phyloP scores from a whole-genome alignment of 2,113 vertebrate genomes.

The Psilopogon haemacephalus region DNA sequence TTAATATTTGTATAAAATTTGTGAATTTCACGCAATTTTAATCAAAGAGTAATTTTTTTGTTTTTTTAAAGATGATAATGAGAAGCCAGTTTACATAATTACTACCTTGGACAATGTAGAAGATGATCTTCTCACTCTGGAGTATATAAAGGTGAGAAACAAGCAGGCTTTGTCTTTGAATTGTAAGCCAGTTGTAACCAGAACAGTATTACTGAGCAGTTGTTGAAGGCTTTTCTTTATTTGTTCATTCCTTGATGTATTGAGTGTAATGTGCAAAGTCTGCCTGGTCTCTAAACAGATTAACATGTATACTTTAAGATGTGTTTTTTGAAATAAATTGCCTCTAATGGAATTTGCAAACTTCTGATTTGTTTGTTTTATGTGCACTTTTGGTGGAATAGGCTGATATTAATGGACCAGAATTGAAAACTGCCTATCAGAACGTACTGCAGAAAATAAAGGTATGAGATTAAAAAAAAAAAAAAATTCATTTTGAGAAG shows the following conservation, averaged over 20 bases:
- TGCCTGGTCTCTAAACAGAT: neutral
- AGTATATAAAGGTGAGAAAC: conserved; percentile 86
- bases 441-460: conserved; percentile 89
- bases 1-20: neutral
- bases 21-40: too few species aligned
- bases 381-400: conserved; percentile 42
- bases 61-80: conserved; percentile 84
- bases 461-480: too few species aligned
- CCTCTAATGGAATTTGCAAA: neutral
- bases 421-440: conserved; percentile 84
- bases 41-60: neutral
- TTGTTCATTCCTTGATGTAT: neutral
- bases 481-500: neutral
- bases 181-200: neutral
- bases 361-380: neutral
- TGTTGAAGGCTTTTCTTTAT: neutral
- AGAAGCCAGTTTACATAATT: conserved; percentile 87
- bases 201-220: neutral
- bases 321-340: neutral
- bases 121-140: conserved; percentile 88
- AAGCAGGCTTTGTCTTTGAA: neutral
- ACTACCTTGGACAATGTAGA: conserved; percentile 93
- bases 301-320: neutral
- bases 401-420: conserved; percentile 86
- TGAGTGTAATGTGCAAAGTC: neutral